Evolutionary conservation across 2,797 vertebrate species (phyloP).

Genomic region (Anolis apletophallus): DNA sequence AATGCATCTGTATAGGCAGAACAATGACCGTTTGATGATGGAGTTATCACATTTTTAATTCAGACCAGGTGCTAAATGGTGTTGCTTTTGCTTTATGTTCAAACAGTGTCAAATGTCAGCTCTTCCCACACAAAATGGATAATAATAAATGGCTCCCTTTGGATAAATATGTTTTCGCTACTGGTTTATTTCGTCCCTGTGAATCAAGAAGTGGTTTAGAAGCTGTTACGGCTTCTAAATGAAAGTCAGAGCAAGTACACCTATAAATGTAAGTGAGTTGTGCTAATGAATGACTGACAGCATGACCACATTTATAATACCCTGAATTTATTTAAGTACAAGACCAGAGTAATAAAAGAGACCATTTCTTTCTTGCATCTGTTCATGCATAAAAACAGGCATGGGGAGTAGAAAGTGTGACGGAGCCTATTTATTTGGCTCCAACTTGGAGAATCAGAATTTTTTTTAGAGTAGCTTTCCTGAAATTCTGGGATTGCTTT

Average conservation of each 20-base stretch:
- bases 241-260: constrained; percentile 14
- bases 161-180: background rate
- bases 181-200: background rate
- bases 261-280: constrained; percentile 8
- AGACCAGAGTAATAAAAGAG: constrained; percentile 4
- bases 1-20: constrained; percentile 53
- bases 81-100: constrained; percentile 50
- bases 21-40: constrained; percentile 57
- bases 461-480: background rate
- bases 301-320: background rate
- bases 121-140: background rate
- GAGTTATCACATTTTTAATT: constrained; percentile 63
- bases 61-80: constrained; percentile 50
- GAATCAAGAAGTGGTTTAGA: background rate
- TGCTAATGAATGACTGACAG: constrained; percentile 22
- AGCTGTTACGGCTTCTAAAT: background rate
- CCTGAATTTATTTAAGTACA: background rate
- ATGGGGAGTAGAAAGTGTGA: background rate
- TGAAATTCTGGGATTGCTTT: background rate
- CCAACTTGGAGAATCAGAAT: background rate
- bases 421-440: background rate
- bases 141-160: background rate
- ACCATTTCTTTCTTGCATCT: background rate
- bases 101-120: background rate
- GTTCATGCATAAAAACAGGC: background rate